Evolutionary conservation across 1,140 invertebrate species (phyloP), one percentile per base, ranked within the genome.

Genomic region (Plectus sambesii): DNA sequence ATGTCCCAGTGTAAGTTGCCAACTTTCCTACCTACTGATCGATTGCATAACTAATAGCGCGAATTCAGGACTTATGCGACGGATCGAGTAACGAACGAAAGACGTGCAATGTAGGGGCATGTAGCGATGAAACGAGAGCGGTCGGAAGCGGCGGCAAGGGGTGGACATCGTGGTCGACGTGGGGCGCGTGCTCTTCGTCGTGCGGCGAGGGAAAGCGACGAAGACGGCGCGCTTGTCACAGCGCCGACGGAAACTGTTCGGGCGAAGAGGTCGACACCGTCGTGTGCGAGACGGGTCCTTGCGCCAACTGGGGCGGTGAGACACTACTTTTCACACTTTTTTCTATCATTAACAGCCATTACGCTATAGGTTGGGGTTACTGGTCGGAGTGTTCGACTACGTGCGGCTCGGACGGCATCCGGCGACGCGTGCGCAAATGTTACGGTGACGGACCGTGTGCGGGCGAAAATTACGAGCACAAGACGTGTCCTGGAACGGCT

Each of bases 201-300:
- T 80, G 79, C 59, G 78, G 79, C 2, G 68, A 69, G 39, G 79
- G 79, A 2, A 64, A 69, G 23, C 59, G 70, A 43, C 68, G 70
- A 5, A 62, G 79, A 37, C 70, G 58, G 26, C 60, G 78, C 4
- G 62, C 66, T 24, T 74, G 29, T 46, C 20, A 35, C 46, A 17
- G 17, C 3, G 42, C n/a, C 12, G 29, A 43, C 12, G 20, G 38
- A 8, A n/a, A 35, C 46, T 22, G 17, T 3, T 48, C n/a, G n/a
- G 29, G 46, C 12, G 20, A 37, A 8, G 22, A 19, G 9, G 42
- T 30, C 46, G 20, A 19, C 37, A 15, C 9, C 36, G 22, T 20
- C 46, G 47, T 48, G 17, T n/a, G n/a, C 5, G 8, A 43, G 5
- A 30, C 42, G n/a, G 41, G n/a, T 43, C 22, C 42, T 30, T 43